Conservation (phyloP, 2,113 vertebrate species). For the Sisor rabdophorus region DNA sequence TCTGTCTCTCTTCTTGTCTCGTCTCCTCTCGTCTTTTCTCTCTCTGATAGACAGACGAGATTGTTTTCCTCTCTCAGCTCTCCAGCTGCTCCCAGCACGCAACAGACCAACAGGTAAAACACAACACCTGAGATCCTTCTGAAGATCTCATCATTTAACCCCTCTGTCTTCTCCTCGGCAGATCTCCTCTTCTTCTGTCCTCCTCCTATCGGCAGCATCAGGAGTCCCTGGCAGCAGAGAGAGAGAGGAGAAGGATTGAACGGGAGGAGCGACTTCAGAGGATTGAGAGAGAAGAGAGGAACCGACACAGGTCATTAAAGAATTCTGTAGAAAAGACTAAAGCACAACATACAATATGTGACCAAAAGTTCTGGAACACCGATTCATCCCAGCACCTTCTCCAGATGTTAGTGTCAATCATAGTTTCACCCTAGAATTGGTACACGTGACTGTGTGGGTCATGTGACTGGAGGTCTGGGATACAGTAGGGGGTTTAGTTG, state of each 20-base stretch:
- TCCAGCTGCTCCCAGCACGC: constrained; percentile 51
- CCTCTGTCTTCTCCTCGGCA: constrained; percentile 51
- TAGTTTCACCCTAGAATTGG: no score
- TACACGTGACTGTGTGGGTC: no score
- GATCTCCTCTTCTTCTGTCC: constrained; percentile 82
- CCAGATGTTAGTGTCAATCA: no score
- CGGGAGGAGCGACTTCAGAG: constrained; percentile 89
- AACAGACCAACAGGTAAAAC: constrained; percentile 30
- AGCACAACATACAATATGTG: no score
- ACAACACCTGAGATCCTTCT: no score
- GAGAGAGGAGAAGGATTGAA: constrained; percentile 86
- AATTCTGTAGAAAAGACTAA: not conserved
- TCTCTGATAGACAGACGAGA: constrained; percentile 26
- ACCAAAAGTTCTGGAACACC: no score
- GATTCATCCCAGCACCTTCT: no score
- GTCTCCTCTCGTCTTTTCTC: not conserved
- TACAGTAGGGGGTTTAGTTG: no score
- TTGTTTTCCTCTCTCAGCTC: constrained; percentile 56
- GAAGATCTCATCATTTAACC: not conserved
- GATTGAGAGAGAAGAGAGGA: constrained; percentile 94
- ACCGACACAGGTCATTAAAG: constrained; percentile 82
- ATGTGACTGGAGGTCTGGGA: no score
- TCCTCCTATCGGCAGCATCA: constrained; percentile 95
- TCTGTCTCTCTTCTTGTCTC: not conserved
- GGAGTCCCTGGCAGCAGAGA: constrained; percentile 89